phyloP scores from a whole-genome alignment of 2,797 vertebrate genomes.

The Onychomys arenicola region DNA sequence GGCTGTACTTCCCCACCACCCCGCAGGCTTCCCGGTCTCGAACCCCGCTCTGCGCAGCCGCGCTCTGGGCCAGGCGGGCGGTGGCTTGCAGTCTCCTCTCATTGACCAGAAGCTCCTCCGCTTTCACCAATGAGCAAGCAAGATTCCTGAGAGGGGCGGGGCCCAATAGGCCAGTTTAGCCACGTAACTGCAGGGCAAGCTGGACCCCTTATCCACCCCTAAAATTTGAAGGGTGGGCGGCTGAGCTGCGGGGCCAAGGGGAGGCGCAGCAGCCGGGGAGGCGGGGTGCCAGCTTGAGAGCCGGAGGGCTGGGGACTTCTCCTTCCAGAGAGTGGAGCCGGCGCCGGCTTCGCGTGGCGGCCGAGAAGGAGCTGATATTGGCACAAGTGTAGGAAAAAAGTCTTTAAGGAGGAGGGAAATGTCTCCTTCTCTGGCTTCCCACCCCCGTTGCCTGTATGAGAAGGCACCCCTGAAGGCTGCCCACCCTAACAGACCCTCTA shows the following conservation, averaged over 20 bases:
- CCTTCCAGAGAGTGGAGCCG: conserved; percentile 83
- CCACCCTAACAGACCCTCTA: conserved; percentile 70
- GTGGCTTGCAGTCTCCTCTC: conserved; percentile 76
- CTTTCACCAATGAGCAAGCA: conserved; percentile 83
- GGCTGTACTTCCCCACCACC: accelerated
- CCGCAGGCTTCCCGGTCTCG: accelerated
- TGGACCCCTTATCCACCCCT: too few relatives aligned
- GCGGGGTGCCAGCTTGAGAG: background rate
- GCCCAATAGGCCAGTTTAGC: background rate
- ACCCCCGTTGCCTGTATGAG: conserved; percentile 78
- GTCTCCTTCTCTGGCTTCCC: conserved; percentile 85
- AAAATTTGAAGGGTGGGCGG: background rate
- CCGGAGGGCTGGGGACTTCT: background rate
- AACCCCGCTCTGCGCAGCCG: background rate
- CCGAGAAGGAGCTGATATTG: conserved; percentile 88
- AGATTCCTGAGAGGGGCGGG: conserved; percentile 26
- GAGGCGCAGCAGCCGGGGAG: background rate
- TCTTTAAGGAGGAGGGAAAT: conserved; percentile 87
- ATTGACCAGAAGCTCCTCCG: conserved; percentile 82
- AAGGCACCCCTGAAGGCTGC: conserved; percentile 76
- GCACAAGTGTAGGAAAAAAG: conserved; percentile 89
- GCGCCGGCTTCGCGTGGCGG: conserved; percentile 88
- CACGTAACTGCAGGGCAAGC: accelerated
- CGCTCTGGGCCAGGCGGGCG: background rate
- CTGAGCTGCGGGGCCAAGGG: accelerated